Percentiles rank a stretch among this genome's conserved stretches.
These are phyloP conservation scores for Oreortyx pictus DNA, from an alignment of 2,797 vertebrate species.

Conservation along the genomic window DNA sequence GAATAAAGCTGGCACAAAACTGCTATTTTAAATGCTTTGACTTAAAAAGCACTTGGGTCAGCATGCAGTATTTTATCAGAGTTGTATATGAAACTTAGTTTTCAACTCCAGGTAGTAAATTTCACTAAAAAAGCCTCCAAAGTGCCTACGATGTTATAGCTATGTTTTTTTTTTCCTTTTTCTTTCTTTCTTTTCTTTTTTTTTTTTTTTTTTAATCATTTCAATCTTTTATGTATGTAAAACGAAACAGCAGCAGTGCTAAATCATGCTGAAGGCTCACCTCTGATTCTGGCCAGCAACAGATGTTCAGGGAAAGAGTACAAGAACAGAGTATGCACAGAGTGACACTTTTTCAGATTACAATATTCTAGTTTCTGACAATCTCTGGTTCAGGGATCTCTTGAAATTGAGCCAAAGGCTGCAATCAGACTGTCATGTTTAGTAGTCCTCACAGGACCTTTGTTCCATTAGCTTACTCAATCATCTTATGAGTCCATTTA, in stretches of 20 bases:
- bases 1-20: neutral
- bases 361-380: neutral
- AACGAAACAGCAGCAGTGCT: neutral
- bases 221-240: neutral
- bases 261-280: neutral
- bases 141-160: neutral
- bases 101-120: neutral
- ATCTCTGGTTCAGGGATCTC: neutral
- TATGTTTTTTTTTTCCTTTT: no score
- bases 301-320: neutral
- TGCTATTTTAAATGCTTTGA: neutral
- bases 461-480: conserved; percentile 24
- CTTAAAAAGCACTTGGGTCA: neutral
- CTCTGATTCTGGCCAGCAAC: neutral
- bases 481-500: conserved; percentile 21
- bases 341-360: neutral
- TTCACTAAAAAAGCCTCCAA: neutral
- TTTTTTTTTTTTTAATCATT: neutral
- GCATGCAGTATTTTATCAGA: neutral
- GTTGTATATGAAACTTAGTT: neutral
- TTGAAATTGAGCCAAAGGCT: neutral
- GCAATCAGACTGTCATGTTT: neutral
- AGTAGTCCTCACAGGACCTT: neutral
- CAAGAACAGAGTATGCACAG: neutral
- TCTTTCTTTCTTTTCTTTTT: neutral